Base-by-base conservation (phyloP, 2,797 vertebrate genomes). In the Pteropus rufus region DNA sequence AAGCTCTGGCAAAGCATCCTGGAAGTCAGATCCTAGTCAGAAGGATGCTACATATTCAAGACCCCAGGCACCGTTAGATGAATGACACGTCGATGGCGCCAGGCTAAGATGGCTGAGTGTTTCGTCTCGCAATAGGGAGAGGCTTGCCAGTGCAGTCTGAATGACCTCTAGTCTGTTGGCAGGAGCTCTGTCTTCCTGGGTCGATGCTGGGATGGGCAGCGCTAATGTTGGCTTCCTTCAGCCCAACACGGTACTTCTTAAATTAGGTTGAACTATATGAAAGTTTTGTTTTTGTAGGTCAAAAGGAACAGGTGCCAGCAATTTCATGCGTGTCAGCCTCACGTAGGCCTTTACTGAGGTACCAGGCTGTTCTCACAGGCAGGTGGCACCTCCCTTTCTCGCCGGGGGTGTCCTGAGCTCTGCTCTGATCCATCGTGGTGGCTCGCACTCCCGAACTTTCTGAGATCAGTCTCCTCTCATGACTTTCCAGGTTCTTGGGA, bases 401-500 rank as follows among this genome's bases (percentile, higher is more conserved):
- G 34, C n/a, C 41, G 70, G 62, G 39, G 81, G 54, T 29, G 41
- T 64, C 44, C 44, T 10, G 11, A 54, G 73, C 31, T 73, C 69
- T 11, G 29, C 3, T 44, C 9, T 8, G 29, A 11, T 16, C 29
- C 2, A 0, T 23, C 9, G 6, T 9, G 10, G 19, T n/a, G 26
- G 44, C 24, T 56, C 34, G 10, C 14, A 34, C 4, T 39, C 89
- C 67, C 41, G 23, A 16, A 46, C 16, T 44, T 80, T 15, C 19
- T 36, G 29, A 44, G 24, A 36, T n/a, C 34, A 49, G 23, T 21
- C n/a, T 60, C 76, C 36, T 67, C 56, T 65, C 31, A 36, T 67
- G 19, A 0, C 10, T 73, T n/a, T 49, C 65, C 2, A 12, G 26
- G 24, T 54, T 67, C 58, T 60, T 69, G 23, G 41, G 54, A 19